A percentile compares a stretch with the other conserved stretches of the same genome.
These are phyloP conservation scores for Cichlasoma orientale DNA, from an alignment of 2,797 vertebrate species.

Conservation along the genomic window DNA sequence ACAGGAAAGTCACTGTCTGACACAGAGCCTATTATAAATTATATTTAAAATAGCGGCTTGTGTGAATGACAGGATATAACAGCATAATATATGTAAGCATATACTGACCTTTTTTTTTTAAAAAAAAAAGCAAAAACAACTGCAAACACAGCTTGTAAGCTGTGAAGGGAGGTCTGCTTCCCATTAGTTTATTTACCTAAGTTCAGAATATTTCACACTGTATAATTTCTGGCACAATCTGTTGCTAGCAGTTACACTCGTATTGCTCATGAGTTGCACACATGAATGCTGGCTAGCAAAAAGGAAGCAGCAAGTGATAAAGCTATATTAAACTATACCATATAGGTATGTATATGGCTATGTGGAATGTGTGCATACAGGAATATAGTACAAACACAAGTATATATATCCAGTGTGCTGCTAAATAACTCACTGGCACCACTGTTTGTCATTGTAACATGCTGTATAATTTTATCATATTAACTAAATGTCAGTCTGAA, in stretches of 20 bases:
- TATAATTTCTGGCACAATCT: neutral
- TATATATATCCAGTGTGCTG: neutral
- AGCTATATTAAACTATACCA: neutral
- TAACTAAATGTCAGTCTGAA: neutral
- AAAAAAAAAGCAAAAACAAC: neutral
- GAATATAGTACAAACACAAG: neutral
- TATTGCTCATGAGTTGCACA: neutral
- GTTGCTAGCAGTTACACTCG: neutral
- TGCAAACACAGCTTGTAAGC: neutral
- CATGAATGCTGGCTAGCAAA: neutral
- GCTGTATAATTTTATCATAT: neutral
- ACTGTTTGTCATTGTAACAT: neutral
- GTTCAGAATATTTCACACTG: neutral
- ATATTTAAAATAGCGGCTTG: slow-evolving; percentile 6
- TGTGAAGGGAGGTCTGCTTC: neutral
- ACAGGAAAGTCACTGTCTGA: neutral
- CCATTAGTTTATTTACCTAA: neutral
- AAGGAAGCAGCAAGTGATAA: neutral
- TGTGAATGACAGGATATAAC: neutral
- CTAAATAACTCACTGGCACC: neutral
- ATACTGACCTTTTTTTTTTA: neutral
- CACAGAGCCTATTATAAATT: slow-evolving; percentile 2
- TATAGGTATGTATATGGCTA: neutral
- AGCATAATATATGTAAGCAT: neutral
- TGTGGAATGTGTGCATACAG: neutral